Base-by-base conservation (phyloP, 2,888 invertebrate species). In the Rutpela maculata region DNA sequence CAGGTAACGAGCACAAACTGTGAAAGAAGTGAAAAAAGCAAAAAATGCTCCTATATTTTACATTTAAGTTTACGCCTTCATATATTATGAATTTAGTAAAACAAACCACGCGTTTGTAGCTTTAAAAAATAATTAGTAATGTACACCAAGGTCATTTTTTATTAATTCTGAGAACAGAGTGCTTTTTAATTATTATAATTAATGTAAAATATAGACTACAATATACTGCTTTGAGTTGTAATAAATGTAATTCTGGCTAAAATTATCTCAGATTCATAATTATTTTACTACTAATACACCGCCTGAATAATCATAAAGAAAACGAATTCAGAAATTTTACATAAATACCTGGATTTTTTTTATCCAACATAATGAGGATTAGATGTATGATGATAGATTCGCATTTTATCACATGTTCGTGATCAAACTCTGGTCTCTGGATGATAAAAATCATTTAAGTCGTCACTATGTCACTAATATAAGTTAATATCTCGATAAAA, bases 121-220 rank as follows among this genome's bases (percentile, higher is more conserved):
- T 7, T 5, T 35, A 35, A 35, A n/a, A 35, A 18, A 4, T 7
- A 19, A 5, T 19, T 7, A 19, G 11, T 4, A 62, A 62, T 26
- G 12, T 31, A 62, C 26, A 62, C 35, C 62, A 62, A 62, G 62
- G 62, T n/a, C 62, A 62, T 35, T 62, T 62, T 31, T 62, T 62
- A 62, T 62, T 62, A 26, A 31, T 31, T 62, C 62, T 31, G 26
- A 1, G 62, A 62, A n/a, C 15, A 12, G 3, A 5, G 12, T 19
- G 22, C 10, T 22, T 59, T 19, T 59, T 62, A 62, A 62, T 62
- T 62, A 62, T n/a, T 22, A 62, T 15, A 59, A 59, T 62, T 50
- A n/a, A 50, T 17, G 50, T 6, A n/a, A 50, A 43, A 50, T n/a
- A 50, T n/a, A 50, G n/a, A 50, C 12, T 50, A n/a, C n/a, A 3